phyloP scores from a whole-genome alignment of 2,113 vertebrate species.

The Redunca redunca region DNA sequence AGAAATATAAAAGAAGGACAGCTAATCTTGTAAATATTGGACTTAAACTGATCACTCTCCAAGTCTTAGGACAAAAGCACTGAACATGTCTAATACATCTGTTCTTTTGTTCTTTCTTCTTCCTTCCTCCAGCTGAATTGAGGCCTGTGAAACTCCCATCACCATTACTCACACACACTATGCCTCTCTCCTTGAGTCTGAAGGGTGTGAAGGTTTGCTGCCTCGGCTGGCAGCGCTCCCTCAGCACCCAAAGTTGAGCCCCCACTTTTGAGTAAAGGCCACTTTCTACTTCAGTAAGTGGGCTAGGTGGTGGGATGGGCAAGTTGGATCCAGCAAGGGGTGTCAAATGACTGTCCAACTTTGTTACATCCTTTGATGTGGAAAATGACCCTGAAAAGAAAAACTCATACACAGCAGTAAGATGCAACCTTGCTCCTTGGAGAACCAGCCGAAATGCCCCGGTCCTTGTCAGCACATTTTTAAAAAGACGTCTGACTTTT shows the following conservation, averaged over 20 bases:
- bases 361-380: background rate
- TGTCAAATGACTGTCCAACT: background rate
- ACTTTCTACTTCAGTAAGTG: background rate
- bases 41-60: background rate
- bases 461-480: constrained; percentile 36
- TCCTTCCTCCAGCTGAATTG: background rate
- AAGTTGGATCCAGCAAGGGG: background rate
- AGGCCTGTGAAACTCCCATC: background rate
- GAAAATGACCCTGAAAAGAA: constrained; percentile 52
- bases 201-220: background rate
- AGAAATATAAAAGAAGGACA: constrained; percentile 17
- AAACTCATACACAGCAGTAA: constrained; percentile 41
- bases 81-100: background rate
- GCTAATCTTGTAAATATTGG: constrained; percentile 4
- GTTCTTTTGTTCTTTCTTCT: constrained; percentile 23
- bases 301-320: background rate
- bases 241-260: background rate
- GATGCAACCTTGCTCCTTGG: constrained; percentile 17
- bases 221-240: background rate
- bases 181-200: background rate
- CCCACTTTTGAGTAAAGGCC: constrained; percentile 8
- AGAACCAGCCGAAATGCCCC: background rate
- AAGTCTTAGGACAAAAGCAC: background rate
- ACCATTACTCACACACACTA: background rate
- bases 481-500: background rate